Percentiles rank a stretch among this genome's conserved stretches.
Conservation (phyloP, 2,797 vertebrate species). For the Malacoraja senta region DNA sequence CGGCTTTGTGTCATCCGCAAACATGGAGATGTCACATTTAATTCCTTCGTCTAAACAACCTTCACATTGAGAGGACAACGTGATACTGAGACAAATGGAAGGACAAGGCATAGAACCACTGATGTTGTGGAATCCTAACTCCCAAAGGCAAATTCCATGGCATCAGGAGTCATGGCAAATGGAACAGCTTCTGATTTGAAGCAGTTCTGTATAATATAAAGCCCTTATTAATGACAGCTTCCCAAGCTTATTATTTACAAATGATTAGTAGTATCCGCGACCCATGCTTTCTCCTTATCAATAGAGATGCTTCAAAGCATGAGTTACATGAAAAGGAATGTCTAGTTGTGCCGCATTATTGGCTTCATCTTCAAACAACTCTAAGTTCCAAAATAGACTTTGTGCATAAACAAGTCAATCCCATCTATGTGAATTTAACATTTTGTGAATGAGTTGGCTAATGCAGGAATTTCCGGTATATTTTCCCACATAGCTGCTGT, state of each 20-base stretch:
- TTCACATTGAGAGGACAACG: not conserved
- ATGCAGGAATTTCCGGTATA: not conserved
- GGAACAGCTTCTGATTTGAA: not conserved
- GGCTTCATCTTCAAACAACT: not conserved
- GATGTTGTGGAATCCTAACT: not conserved
- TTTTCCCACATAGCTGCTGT: not conserved
- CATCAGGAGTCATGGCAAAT: not conserved
- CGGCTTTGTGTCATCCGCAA: no score
- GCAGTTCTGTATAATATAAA: not conserved
- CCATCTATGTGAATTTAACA: no score
- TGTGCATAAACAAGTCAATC: not conserved
- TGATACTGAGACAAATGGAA: not conserved
- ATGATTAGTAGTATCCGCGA: not conserved
- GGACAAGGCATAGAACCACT: no score
- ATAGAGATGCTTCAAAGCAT: conserved; percentile 5
- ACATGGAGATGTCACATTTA: no score
- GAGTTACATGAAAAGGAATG: conserved; percentile 27
- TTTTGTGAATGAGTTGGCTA: not conserved
- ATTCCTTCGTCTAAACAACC: not conserved
- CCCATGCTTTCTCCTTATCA: conserved; percentile 12
- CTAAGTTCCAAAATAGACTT: not conserved
- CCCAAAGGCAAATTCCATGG: not conserved
- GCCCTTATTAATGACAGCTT: conserved; percentile 17
- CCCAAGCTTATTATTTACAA: conserved; percentile 28
- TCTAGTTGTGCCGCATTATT: not conserved